These are phyloP conservation scores for Oscheius sp. DNA, from an alignment of 2,888 invertebrate species.

Conservation along the genomic window DNA sequence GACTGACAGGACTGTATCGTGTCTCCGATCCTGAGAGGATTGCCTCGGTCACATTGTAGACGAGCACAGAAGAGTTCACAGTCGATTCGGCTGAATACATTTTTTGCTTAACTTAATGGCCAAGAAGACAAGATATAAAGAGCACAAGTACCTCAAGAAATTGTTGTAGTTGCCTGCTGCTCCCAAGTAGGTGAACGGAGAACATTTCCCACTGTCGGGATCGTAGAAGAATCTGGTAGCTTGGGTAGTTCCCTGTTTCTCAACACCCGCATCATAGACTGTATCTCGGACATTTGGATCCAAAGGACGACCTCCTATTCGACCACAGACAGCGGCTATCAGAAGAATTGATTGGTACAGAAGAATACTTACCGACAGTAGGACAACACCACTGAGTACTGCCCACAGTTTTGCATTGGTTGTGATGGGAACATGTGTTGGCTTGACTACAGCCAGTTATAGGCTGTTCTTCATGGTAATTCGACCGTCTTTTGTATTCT, in stretches of 20 bases:
- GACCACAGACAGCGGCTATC: constrained; percentile 59
- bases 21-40: constrained; percentile 62
- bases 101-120: not conserved
- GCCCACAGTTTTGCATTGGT: constrained; percentile 62
- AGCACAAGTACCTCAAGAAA: constrained; percentile 63
- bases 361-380: constrained; percentile 43
- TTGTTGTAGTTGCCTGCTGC: constrained; percentile 68
- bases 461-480: constrained; percentile 60
- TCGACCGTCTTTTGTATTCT: constrained; percentile 57
- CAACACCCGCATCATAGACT: constrained; percentile 59
- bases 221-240: constrained; percentile 63
- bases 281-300: constrained; percentile 57
- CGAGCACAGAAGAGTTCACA: too few relatives aligned
- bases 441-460: constrained; percentile 60
- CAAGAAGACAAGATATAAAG: constrained; percentile 39
- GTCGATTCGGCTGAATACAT: constrained; percentile 33
- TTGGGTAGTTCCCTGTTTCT: constrained; percentile 60
- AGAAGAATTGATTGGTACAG: not conserved
- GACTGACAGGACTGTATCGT: constrained; percentile 60
- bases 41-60: constrained; percentile 64
- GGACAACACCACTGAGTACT: constrained; percentile 66
- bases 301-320: constrained; percentile 59
- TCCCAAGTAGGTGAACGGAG: constrained; percentile 62
- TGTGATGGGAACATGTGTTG: constrained; percentile 54
- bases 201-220: constrained; percentile 55